Conservation (phyloP, 2,797 vertebrate genomes). For the Typhlichthys eigenmanni region DNA sequence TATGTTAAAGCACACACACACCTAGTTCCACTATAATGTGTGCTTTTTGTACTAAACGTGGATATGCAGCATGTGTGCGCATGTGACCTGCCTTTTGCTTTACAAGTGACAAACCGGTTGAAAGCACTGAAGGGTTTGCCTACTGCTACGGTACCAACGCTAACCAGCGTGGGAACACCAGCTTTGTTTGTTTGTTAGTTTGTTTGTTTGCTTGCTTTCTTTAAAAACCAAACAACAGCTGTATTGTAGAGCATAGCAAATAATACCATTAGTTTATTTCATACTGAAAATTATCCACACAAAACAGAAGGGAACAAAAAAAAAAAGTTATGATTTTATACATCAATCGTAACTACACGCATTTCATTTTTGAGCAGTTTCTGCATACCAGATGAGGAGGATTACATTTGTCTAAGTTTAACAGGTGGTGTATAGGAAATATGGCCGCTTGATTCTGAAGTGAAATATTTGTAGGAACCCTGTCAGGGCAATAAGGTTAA, state of each 20-base stretch:
- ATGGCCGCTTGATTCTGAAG: conserved; percentile 14
- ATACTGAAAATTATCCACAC: conserved; percentile 16
- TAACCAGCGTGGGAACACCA: conserved; percentile 54
- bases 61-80: no score
- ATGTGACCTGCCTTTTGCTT: conserved; percentile 11
- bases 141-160: conserved; percentile 70
- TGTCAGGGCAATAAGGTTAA: conserved; percentile 7
- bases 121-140: conserved; percentile 63
- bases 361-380: conserved; percentile 30
- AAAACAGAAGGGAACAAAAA: conserved; percentile 10
- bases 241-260: conserved; percentile 45
- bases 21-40: no score
- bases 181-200: no score
- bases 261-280: conserved; percentile 28
- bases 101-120: conserved; percentile 55
- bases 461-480: conserved; percentile 7
- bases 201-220: no score
- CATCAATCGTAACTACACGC: conserved; percentile 10
- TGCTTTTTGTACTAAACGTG: no score
- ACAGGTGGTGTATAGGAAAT: not conserved
- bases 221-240: conserved; percentile 51
- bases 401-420: conserved; percentile 16
- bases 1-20: no score
- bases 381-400: conserved; percentile 15
- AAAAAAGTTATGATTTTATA: conserved; percentile 2